Percentiles rank a stretch among this genome's conserved stretches.
phyloP scores from a whole-genome alignment of 2,888 invertebrate genomes.

The Biston stratarius region DNA sequence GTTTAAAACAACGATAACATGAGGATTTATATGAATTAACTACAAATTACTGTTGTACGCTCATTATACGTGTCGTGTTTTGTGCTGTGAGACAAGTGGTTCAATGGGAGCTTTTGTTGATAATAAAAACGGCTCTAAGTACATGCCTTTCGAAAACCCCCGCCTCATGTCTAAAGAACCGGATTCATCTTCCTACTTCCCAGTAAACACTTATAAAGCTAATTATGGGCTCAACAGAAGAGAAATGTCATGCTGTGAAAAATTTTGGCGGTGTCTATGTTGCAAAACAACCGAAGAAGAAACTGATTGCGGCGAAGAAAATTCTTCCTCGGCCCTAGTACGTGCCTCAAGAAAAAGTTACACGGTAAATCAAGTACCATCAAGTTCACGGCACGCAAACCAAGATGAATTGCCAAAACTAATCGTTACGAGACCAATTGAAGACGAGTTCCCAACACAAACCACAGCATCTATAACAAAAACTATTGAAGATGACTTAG shows the following conservation, averaged over 20 bases:
- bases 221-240: conserved; percentile 49
- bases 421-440: conserved; percentile 51
- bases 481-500: conserved; percentile 59
- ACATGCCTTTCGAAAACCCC: conserved; percentile 65
- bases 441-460: conserved; percentile 44
- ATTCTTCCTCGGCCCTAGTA: conserved; percentile 67
- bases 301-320: conserved; percentile 58
- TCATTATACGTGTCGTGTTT: conserved; percentile 59
- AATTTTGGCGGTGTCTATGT: conserved; percentile 62
- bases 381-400: conserved; percentile 36
- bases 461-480: conserved; percentile 54
- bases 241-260: conserved; percentile 56
- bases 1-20: conserved; percentile 75
- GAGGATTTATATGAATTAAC: conserved; percentile 66
- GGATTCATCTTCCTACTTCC: conserved; percentile 56
- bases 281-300: conserved; percentile 56
- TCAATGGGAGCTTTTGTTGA: conserved; percentile 63
- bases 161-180: conserved; percentile 47
- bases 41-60: conserved; percentile 59
- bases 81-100: conserved; percentile 42
- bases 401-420: conserved; percentile 49
- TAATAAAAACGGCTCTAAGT: conserved; percentile 60
- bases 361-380: conserved; percentile 57
- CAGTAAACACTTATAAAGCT: conserved; percentile 67
- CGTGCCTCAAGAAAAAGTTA: conserved; percentile 69